Percentiles rank a stretch among this genome's conserved stretches.
These are phyloP conservation scores for Raja brachyura DNA, from an alignment of 2,113 vertebrate genomes.

Conservation along the genomic window DNA sequence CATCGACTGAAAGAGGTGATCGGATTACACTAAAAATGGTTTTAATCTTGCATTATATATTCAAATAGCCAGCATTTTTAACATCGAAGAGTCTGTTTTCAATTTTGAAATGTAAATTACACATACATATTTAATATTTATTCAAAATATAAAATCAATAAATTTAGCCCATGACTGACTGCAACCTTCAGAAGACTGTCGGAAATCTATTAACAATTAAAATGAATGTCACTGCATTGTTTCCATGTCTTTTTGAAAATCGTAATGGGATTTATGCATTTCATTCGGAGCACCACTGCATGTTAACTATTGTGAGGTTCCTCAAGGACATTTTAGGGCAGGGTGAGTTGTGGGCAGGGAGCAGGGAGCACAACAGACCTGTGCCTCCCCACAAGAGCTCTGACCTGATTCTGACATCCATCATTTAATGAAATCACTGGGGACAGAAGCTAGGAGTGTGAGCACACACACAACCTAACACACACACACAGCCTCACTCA, in stretches of 20 bases:
- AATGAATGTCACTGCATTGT: not conserved
- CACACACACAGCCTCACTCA: too few species aligned
- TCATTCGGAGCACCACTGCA: not conserved
- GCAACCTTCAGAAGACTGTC: not conserved
- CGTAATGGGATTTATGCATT: conserved; percentile 1
- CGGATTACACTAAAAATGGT: not conserved
- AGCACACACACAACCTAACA: too few species aligned
- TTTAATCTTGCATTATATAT: not conserved
- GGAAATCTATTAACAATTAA: conserved; percentile 21
- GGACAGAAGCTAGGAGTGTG: not conserved
- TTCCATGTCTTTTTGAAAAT: not conserved
- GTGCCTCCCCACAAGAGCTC: not conserved
- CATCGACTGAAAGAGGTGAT: not conserved
- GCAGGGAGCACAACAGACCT: too few species aligned
- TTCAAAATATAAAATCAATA: not conserved
- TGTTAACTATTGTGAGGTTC: not conserved
- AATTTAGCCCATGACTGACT: not conserved
- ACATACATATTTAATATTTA: conserved; percentile 33
- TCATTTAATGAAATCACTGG: not conserved
- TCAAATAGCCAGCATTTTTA: not conserved
- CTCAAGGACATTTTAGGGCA: not conserved
- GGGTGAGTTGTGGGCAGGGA: not conserved
- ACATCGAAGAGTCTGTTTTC: not conserved
- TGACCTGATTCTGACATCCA: too few species aligned
- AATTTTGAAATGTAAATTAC: conserved; percentile 3